A percentile compares a stretch with the other conserved stretches of the same genome.
These are phyloP conservation scores for Cuniculus paca DNA, from an alignment of 2,797 vertebrate species.

Conservation along the genomic window DNA sequence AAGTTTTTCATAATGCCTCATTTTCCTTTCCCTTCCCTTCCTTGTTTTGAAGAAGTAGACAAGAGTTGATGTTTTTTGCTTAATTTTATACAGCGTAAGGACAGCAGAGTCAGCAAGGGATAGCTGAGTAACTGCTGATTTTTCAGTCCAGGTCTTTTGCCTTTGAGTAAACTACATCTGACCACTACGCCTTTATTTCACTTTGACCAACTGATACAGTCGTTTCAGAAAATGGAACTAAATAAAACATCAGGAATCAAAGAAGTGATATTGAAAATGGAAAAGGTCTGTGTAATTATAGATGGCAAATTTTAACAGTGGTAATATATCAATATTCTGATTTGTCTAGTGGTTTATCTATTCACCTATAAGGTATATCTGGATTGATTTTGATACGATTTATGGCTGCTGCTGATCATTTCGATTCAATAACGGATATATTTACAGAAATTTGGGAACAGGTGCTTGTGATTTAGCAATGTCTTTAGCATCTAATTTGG, in stretches of 20 bases:
- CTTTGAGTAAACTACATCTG: neutral
- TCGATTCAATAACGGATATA: conserved; percentile 80
- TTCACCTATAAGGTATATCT: conserved; percentile 72
- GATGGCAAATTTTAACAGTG: conserved; percentile 83
- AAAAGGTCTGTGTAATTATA: conserved; percentile 68
- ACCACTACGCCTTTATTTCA: neutral
- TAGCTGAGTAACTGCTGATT: neutral
- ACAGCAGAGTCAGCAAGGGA: neutral
- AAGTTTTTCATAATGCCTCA: neutral
- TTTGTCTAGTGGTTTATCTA: conserved; percentile 80
- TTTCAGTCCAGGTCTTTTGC: neutral
- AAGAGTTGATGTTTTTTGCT: neutral
- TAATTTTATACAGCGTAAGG: neutral
- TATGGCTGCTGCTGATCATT: conserved; percentile 78
- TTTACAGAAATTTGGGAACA: conserved; percentile 82
- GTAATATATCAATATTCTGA: conserved; percentile 83
- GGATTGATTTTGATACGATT: conserved; percentile 82
- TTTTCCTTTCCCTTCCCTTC: neutral
- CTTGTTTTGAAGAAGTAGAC: neutral
- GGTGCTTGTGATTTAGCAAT: conserved; percentile 80
- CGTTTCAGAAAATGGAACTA: conserved; percentile 31
- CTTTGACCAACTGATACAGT: neutral
- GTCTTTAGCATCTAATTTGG: conserved; percentile 71
- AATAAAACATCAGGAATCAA: conserved; percentile 36
- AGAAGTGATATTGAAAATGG: conserved; percentile 31